Percentiles rank a stretch among this genome's conserved stretches.
Evolutionary conservation across 2,113 vertebrate species (phyloP).

Genomic region (Lasiurus borealis): DNA sequence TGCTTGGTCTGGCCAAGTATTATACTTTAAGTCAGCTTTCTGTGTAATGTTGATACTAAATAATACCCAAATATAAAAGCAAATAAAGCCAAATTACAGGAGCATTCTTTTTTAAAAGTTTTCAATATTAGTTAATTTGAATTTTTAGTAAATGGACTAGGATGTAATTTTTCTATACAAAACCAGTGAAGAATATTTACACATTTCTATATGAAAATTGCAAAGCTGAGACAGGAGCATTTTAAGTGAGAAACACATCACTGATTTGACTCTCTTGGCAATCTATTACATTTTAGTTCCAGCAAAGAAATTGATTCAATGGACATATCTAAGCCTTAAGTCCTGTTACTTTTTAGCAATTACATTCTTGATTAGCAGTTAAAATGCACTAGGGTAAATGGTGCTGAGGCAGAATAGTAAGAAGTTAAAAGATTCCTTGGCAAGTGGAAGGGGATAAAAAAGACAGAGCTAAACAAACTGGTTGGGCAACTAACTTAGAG

Average conservation of each 20-base stretch:
- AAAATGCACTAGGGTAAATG: not conserved
- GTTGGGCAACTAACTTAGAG: not conserved
- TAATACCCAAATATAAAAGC: not conserved
- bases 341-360: conserved; percentile 59
- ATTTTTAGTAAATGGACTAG: not conserved
- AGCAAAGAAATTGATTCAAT: conserved; percentile 71
- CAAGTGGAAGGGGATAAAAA: not conserved
- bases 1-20: not conserved
- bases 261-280: conserved; percentile 40
- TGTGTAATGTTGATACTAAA: not conserved
- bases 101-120: not conserved
- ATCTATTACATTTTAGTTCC: conserved; percentile 62
- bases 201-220: conserved; percentile 37
- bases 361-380: conserved; percentile 65
- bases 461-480: not conserved
- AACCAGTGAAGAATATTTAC: conserved; percentile 52
- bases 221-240: not conserved
- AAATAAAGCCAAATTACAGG: not conserved
- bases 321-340: conserved; percentile 24
- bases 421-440: not conserved
- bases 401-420: not conserved
- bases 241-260: conserved; percentile 57
- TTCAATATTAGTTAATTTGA: not conserved
- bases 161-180: conserved; percentile 61
- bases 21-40: conserved; percentile 21